These are phyloP conservation scores for Coilia nasus DNA, from an alignment of 2,797 vertebrate genomes.

Conservation along the genomic window DNA sequence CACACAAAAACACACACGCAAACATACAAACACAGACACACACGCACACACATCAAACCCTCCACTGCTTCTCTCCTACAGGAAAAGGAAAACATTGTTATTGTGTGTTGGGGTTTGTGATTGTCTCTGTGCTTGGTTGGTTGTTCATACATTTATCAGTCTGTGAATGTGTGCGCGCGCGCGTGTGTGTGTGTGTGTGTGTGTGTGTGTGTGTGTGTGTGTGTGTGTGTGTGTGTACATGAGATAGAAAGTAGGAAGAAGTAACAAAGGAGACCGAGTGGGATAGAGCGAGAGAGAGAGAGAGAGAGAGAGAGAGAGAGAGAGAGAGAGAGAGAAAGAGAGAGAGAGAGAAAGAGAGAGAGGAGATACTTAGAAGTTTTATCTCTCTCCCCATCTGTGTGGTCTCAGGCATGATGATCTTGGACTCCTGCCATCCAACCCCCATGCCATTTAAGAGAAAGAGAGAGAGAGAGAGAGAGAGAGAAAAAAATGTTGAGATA, in stretches of 20 bases:
- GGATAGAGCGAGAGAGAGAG: no score
- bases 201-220: no score
- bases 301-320: no score
- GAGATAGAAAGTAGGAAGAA: neutral
- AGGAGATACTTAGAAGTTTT: constrained; percentile 74
- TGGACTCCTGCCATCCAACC: constrained; percentile 83
- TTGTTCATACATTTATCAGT: no score
- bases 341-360: constrained; percentile 28
- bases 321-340: neutral
- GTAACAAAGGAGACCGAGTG: neutral
- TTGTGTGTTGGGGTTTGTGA: constrained; percentile 52
- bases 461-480: constrained; percentile 24
- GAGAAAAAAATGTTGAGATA: neutral
- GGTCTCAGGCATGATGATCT: constrained; percentile 83
- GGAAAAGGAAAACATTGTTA: constrained; percentile 68
- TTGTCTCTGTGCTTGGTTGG: neutral
- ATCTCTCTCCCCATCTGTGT: constrained; percentile 87
- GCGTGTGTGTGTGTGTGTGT: no score
- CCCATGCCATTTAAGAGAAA: constrained; percentile 74
- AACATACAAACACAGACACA: neutral
- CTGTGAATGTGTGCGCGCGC: neutral
- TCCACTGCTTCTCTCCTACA: constrained; percentile 58
- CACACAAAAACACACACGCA: neutral
- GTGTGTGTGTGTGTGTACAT: neutral
- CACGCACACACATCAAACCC: constrained; percentile 13